These are phyloP conservation scores for Chaenogobius annularis DNA, from an alignment of 2,113 vertebrate species.

Conservation along the genomic window DNA sequence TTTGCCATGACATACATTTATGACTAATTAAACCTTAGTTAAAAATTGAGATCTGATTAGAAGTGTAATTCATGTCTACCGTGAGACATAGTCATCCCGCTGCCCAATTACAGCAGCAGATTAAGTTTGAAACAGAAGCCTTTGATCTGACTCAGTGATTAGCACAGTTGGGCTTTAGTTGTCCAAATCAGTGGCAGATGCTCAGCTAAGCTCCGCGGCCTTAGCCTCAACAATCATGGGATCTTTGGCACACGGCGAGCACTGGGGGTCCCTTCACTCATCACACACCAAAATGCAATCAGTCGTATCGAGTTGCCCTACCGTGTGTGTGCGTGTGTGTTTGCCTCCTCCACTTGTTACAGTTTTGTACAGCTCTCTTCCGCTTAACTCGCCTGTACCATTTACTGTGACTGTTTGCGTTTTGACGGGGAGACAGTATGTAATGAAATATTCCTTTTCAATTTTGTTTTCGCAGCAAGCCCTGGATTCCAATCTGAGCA, in stretches of 20 bases:
- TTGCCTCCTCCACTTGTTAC: constrained; percentile 12
- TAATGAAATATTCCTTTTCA: constrained; percentile 49
- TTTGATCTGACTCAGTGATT: constrained; percentile 68
- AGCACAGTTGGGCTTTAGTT: constrained; percentile 64
- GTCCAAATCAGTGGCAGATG: constrained; percentile 69
- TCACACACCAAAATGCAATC: constrained; percentile 45
- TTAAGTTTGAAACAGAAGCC: constrained; percentile 58
- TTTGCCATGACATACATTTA: neutral
- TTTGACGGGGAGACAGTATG: constrained; percentile 17
- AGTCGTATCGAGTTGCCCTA: constrained; percentile 33
- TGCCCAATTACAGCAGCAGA: constrained; percentile 57
- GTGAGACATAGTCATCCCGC: constrained; percentile 28
- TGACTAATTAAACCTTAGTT: constrained; percentile 30
- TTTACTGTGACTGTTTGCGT: constrained; percentile 49
- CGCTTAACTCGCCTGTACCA: constrained; percentile 31
- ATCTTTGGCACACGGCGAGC: constrained; percentile 47
- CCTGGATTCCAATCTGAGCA: constrained; percentile 93
- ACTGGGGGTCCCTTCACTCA: constrained; percentile 28
- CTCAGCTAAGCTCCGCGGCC: constrained; percentile 55
- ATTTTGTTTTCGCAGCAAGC: constrained; percentile 84
- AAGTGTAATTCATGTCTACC: constrained; percentile 13
- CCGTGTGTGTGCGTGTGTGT: constrained; percentile 29
- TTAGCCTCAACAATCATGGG: constrained; percentile 54
- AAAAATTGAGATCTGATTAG: constrained; percentile 13
- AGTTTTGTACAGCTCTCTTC: constrained; percentile 26